Evolutionary conservation across 2,888 invertebrate species (phyloP).

Genomic region (Ceraclea dissimilis): DNA sequence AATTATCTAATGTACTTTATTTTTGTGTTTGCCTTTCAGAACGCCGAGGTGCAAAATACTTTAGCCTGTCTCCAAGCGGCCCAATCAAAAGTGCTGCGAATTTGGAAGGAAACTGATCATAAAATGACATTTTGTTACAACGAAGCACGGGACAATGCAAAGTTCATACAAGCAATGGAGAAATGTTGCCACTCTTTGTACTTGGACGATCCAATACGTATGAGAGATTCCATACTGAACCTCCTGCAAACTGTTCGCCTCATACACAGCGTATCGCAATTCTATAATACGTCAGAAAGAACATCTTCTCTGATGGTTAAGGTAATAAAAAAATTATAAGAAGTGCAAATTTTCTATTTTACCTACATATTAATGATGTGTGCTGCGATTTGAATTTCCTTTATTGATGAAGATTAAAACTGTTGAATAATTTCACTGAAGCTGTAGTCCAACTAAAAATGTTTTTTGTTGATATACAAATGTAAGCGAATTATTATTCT

Average conservation of each 20-base stretch:
- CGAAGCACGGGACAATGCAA: conserved; percentile 93
- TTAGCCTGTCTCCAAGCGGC: conserved; percentile 67
- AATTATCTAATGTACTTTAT: too few species aligned
- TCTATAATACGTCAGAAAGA: conserved; percentile 93
- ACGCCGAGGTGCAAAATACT: conserved; percentile 69
- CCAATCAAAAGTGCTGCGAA: conserved; percentile 69
- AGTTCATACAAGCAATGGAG: conserved; percentile 89
- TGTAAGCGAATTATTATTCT: too few species aligned
- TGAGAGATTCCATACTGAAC: conserved; percentile 83
- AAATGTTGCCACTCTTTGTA: conserved; percentile 91
- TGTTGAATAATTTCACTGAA: too few species aligned
- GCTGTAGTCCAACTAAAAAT: too few species aligned
- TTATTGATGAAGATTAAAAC: too few species aligned
- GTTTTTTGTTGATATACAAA: too few species aligned
- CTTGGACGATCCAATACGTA: conserved; percentile 86
- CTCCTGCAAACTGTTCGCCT: conserved; percentile 85
- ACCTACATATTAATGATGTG: too few species aligned
- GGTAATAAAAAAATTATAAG: conserved; percentile 47
- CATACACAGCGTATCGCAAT: conserved; percentile 91
- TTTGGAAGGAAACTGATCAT: conserved; percentile 79
- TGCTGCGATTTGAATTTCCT: too few species aligned
- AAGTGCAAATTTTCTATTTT: too few species aligned
- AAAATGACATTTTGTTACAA: conserved; percentile 93
- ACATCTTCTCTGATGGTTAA: conserved; percentile 96
- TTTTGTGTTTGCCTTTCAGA: conserved; percentile 41